Evolutionary conservation across 1,140 invertebrate species (phyloP).

Genomic region (Chironomus tepperi): DNA sequence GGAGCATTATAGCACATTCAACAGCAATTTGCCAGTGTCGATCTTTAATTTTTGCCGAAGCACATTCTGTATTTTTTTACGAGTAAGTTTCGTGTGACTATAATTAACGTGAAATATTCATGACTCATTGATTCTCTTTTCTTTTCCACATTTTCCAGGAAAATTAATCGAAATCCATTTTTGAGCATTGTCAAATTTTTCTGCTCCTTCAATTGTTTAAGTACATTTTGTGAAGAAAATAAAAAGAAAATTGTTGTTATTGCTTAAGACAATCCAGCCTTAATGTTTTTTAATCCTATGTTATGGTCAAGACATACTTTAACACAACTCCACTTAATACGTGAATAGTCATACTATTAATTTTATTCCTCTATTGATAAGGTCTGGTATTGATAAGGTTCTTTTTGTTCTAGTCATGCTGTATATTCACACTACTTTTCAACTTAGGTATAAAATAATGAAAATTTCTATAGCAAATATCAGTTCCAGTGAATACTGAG

Average conservation of each 20-base stretch:
- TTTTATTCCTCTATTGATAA: neutral
- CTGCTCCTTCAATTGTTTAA: neutral
- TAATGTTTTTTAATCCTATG: neutral
- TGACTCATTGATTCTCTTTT: too few relatives aligned
- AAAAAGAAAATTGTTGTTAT: neutral
- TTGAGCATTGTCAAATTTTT: neutral
- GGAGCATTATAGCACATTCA: neutral
- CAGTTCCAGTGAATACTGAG: neutral
- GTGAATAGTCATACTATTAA: neutral
- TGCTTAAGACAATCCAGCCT: neutral
- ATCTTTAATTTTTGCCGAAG: neutral
- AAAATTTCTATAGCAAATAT: neutral
- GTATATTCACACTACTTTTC: neutral
- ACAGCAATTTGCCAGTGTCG: neutral
- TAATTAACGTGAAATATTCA: too few relatives aligned
- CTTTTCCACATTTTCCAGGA: too few relatives aligned
- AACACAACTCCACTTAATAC: neutral
- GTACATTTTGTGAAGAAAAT: neutral
- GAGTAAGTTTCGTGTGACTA: too few relatives aligned
- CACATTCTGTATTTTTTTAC: neutral
- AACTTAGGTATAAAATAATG: neutral
- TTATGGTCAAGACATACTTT: neutral
- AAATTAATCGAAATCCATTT: neutral
- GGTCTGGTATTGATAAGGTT: too few relatives aligned
- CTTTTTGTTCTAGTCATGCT: neutral